Evolutionary conservation across 2,797 vertebrate species (phyloP).

Genomic region (Neosalanx taihuensis): DNA sequence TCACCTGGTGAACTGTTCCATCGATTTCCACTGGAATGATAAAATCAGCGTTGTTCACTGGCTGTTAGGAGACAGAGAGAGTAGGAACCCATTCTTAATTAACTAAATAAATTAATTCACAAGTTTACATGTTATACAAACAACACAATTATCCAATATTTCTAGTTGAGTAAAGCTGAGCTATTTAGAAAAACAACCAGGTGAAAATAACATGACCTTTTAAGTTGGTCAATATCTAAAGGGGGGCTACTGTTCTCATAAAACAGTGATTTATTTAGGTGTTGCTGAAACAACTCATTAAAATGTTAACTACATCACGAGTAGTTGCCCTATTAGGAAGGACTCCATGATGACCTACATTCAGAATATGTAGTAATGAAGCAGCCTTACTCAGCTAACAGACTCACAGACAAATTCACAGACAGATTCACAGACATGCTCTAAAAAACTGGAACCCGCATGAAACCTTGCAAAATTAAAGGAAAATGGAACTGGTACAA

Average conservation of each 20-base stretch:
- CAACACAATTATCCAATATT: background rate
- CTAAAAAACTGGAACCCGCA: too few species aligned
- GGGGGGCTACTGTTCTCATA: constrained; percentile 30
- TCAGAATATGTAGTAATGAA: constrained; percentile 16
- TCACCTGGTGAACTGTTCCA: constrained; percentile 94
- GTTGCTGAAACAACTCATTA: constrained; percentile 42
- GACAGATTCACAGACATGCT: too few species aligned
- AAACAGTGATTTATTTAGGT: constrained; percentile 47
- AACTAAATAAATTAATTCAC: too few species aligned
- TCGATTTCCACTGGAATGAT: constrained; percentile 99
- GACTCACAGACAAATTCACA: background rate
- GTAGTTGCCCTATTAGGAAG: constrained; percentile 36
- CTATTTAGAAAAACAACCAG: constrained; percentile 24
- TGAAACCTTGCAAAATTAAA: too few species aligned
- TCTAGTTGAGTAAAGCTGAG: constrained; percentile 10
- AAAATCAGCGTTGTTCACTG: constrained; percentile 97
- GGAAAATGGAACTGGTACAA: too few species aligned
- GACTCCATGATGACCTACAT: constrained; percentile 37
- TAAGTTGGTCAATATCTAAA: constrained; percentile 35
- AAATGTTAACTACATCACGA: constrained; percentile 39
- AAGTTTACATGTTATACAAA: background rate
- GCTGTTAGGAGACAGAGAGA: constrained; percentile 67
- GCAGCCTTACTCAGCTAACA: background rate
- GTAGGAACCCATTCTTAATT: constrained; percentile 4
- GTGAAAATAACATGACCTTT: constrained; percentile 36